Evolutionary conservation across 2,113 vertebrate species (phyloP).

Genomic region (Bothrops jararaca): DNA sequence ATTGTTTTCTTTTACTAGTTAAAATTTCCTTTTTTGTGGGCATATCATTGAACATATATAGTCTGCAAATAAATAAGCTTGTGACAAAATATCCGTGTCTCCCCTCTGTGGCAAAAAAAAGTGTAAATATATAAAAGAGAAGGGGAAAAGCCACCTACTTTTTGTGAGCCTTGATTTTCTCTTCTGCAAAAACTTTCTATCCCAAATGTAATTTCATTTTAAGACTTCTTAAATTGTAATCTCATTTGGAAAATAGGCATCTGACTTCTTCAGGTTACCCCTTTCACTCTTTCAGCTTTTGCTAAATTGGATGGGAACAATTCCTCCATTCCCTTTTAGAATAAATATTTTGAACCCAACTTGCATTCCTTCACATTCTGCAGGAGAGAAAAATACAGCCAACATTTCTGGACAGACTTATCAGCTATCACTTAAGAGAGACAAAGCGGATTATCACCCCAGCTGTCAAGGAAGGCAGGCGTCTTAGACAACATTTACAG

Average conservation of each 20-base stretch:
- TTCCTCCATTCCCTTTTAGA: slow-evolving; percentile 12
- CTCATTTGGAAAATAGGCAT: background rate
- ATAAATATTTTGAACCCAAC: slow-evolving; percentile 4
- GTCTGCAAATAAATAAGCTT: background rate
- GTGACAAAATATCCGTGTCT: background rate
- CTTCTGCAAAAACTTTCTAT: background rate
- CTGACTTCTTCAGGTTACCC: background rate
- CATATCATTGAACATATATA: background rate
- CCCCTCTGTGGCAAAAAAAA: background rate
- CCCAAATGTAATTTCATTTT: background rate
- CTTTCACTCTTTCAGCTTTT: background rate
- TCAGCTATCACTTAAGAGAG: slow-evolving; percentile 59
- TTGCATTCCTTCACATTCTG: background rate
- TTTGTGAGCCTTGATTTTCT: background rate
- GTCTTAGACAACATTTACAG: slow-evolving; percentile 55
- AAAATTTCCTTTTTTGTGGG: background rate
- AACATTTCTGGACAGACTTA: slow-evolving; percentile 59
- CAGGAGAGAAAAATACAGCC: slow-evolving; percentile 52
- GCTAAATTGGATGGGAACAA: slow-evolving; percentile 22
- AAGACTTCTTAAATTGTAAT: background rate
- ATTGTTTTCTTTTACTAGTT: background rate
- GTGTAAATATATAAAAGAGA: background rate
- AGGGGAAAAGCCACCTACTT: background rate
- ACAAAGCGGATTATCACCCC: slow-evolving; percentile 68
- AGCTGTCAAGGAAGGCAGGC: slow-evolving; percentile 53